phyloP scores from a whole-genome alignment of 1,140 invertebrate species.

The Penaeus chinensis region DNA sequence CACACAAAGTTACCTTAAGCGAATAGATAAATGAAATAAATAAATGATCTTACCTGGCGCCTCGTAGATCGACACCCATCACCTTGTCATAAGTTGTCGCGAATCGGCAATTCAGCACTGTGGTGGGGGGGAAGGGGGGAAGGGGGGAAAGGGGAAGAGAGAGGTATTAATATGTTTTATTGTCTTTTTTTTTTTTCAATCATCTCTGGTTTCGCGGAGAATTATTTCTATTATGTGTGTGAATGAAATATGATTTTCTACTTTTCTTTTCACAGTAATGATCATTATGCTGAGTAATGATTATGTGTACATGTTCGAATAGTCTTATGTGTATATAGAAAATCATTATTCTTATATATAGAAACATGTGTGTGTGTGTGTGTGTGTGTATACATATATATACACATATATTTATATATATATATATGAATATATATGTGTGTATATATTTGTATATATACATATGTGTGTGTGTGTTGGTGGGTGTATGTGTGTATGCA shows the following conservation, averaged over 20 bases:
- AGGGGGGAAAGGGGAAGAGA: background rate
- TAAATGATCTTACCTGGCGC: slow-evolving; percentile 23
- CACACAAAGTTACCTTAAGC: background rate
- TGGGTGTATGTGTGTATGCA: slow-evolving; percentile 1
- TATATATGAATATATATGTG: background rate
- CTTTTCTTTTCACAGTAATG: background rate
- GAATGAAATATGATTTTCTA: background rate
- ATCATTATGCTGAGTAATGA: background rate
- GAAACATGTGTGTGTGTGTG: background rate
- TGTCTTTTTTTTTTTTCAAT: background rate
- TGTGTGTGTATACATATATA: no score
- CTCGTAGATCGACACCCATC: slow-evolving; percentile 64
- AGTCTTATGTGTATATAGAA: background rate
- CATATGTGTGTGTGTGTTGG: slow-evolving; percentile 22
- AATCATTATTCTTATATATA: background rate
- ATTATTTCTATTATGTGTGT: background rate
- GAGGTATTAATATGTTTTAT: background rate
- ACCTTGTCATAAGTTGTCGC: slow-evolving; percentile 69
- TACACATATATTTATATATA: background rate
- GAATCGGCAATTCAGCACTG: slow-evolving; percentile 64
- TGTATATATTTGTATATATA: background rate
- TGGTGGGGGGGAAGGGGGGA: background rate
- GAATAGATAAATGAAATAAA: background rate
- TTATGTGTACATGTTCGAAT: background rate
- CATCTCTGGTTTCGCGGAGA: background rate